phyloP scores from a whole-genome alignment of 2,797 vertebrate genomes.

The Eutrigla gurnardus region DNA sequence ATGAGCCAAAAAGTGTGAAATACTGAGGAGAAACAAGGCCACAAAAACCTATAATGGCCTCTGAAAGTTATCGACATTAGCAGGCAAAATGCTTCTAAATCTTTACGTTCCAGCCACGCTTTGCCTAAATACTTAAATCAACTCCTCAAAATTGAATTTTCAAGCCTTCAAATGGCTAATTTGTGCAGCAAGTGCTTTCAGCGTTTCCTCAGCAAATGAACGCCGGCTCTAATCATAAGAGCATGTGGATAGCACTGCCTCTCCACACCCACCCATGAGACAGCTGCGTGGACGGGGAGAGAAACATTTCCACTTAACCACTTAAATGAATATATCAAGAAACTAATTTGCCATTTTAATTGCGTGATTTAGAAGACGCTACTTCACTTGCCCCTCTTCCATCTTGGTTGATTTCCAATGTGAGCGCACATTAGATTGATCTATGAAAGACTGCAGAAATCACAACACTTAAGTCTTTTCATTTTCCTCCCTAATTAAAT shows the following conservation, averaged over 20 bases:
- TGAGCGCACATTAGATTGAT: constrained; percentile 98
- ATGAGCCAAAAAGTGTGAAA: constrained; percentile 32
- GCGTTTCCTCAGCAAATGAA: constrained; percentile 85
- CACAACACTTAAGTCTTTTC: constrained; percentile 99
- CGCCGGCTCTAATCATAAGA: constrained; percentile 87
- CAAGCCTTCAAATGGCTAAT: constrained; percentile 87
- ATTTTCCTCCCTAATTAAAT: constrained; percentile 99
- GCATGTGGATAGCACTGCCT: constrained; percentile 84
- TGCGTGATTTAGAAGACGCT: constrained; percentile 98
- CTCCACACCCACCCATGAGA: constrained; percentile 88
- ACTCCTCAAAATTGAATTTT: constrained; percentile 87
- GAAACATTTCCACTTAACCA: constrained; percentile 99
- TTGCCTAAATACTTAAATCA: constrained; percentile 87
- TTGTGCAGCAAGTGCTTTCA: constrained; percentile 89
- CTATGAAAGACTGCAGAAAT: constrained; percentile 96
- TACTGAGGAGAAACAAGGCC: constrained; percentile 61
- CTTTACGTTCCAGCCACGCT: constrained; percentile 81
- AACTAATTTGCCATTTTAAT: constrained; percentile 99
- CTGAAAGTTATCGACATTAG: constrained; percentile 82
- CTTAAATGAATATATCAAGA: constrained; percentile 99
- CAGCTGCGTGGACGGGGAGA: constrained; percentile 90
- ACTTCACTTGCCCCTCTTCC: constrained; percentile 97
- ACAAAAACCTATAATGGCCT: constrained; percentile 76
- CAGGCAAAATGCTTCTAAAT: constrained; percentile 80
- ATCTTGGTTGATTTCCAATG: constrained; percentile 97